Percentiles rank a stretch among this genome's conserved stretches.
Evolutionary conservation across 1,140 invertebrate species (phyloP).

Genomic region (Ephestia elutella): DNA sequence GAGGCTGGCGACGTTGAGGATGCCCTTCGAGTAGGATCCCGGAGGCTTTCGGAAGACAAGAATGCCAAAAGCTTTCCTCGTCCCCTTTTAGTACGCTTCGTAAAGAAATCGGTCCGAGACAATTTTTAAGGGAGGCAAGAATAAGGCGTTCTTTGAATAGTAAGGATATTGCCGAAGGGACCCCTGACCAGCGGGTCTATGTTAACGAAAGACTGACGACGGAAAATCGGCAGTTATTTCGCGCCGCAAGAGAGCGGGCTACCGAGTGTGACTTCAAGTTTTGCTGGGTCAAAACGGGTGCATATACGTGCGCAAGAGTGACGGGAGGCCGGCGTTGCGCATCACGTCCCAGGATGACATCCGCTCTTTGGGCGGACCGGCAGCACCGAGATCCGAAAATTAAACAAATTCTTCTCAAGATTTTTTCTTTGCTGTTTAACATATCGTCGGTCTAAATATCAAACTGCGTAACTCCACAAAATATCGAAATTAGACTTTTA

Average conservation of each 20-base stretch:
- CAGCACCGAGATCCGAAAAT: too few relatives aligned
- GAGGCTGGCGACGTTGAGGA: slow-evolving; percentile 10
- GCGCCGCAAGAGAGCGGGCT: slow-evolving; percentile 1
- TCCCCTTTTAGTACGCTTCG: slow-evolving; percentile 11
- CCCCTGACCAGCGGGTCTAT: slow-evolving; percentile 4
- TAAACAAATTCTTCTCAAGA: too few relatives aligned
- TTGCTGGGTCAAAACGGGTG: slow-evolving; percentile 6
- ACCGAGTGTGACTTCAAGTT: slow-evolving; percentile 2
- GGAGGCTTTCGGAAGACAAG: neutral
- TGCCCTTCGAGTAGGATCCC: slow-evolving; percentile 10
- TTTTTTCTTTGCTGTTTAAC: too few relatives aligned
- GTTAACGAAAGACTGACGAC: slow-evolving; percentile 13
- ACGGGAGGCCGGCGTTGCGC: neutral
- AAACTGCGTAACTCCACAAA: too few relatives aligned
- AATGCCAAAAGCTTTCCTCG: neutral
- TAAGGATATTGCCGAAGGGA: neutral
- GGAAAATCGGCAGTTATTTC: slow-evolving; percentile 12
- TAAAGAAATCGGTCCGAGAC: neutral
- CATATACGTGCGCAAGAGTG: neutral
- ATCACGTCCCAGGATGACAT: neutral
- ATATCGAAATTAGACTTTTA: too few relatives aligned
- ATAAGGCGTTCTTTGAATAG: neutral
- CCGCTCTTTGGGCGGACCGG: neutral
- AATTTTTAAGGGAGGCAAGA: slow-evolving; percentile 13
- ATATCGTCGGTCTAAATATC: too few relatives aligned